These are phyloP conservation scores for Bergia puertoricense DNA, from an alignment of 92 coral and sea anemone genomes.

Conservation along the genomic window DNA sequence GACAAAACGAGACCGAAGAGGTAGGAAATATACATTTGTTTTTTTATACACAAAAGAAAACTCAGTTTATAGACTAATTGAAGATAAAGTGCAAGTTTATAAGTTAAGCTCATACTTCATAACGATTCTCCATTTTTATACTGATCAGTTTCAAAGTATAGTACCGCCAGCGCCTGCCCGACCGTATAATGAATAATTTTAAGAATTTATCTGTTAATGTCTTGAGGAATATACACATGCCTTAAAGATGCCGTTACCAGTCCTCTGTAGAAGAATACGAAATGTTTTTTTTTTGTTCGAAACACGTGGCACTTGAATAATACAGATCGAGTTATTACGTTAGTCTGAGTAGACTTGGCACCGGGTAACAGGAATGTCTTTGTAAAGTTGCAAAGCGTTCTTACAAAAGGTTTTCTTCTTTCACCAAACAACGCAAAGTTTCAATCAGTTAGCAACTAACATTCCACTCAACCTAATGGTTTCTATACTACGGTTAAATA, in stretches of 20 bases:
- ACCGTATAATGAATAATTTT: not conserved
- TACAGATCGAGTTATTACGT: too few relatives aligned
- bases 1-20: conserved; percentile 73
- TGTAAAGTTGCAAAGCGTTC: not conserved
- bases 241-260: too few relatives aligned
- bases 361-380: not conserved
- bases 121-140: not conserved
- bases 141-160: too few relatives aligned
- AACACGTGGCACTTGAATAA: too few relatives aligned
- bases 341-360: not conserved
- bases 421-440: not conserved
- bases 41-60: not conserved
- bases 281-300: too few relatives aligned
- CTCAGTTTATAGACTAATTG: not conserved
- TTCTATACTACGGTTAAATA: not conserved
- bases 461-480: not conserved
- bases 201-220: not conserved
- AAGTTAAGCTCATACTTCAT: not conserved
- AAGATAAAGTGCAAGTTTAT: too few relatives aligned
- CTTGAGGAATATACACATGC: not conserved
- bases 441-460: not conserved
- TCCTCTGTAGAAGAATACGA: not conserved
- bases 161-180: not conserved
- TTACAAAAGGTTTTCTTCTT: not conserved
- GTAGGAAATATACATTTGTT: conserved; percentile 23